A percentile compares a stretch with the other conserved stretches of the same genome.
phyloP scores from a whole-genome alignment of 2,888 invertebrate genomes.

The Acrocyrtus sp. region DNA sequence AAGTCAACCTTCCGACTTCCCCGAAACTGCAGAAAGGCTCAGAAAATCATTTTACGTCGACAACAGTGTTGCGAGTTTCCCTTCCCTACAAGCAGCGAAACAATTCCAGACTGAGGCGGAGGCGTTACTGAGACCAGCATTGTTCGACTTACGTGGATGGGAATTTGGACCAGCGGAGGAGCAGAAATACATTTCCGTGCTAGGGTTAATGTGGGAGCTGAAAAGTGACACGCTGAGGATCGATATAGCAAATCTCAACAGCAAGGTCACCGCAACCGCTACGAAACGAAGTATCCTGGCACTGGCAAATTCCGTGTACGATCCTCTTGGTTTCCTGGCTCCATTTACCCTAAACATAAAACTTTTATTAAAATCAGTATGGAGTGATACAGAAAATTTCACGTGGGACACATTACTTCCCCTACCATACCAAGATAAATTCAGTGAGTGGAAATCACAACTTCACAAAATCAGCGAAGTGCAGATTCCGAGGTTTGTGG shows the following conservation, averaged over 20 bases:
- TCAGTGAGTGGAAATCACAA: too few relatives aligned
- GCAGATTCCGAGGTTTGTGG: too few relatives aligned
- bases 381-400: too few relatives aligned
- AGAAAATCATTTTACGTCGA: slow-evolving; percentile 5
- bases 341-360: neutral
- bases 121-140: neutral
- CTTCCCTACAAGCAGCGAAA: neutral
- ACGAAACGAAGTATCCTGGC: neutral
- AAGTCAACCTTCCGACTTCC: neutral
- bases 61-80: slow-evolving; percentile 1
- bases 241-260: neutral
- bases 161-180: neutral
- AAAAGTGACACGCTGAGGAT: neutral
- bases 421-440: too few relatives aligned
- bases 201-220: neutral
- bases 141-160: slow-evolving; percentile 15
- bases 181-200: neutral
- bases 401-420: too few relatives aligned
- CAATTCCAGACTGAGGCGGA: neutral
- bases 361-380: neutral
- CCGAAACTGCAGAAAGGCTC: neutral
- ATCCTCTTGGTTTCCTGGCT: neutral
- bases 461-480: too few relatives aligned
- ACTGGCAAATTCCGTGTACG: neutral
- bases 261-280: neutral